Evolutionary conservation across 2,113 vertebrate genomes (phyloP), one percentile per base, ranked within the genome.

Genomic region (Campylomormyrus tamandua): DNA sequence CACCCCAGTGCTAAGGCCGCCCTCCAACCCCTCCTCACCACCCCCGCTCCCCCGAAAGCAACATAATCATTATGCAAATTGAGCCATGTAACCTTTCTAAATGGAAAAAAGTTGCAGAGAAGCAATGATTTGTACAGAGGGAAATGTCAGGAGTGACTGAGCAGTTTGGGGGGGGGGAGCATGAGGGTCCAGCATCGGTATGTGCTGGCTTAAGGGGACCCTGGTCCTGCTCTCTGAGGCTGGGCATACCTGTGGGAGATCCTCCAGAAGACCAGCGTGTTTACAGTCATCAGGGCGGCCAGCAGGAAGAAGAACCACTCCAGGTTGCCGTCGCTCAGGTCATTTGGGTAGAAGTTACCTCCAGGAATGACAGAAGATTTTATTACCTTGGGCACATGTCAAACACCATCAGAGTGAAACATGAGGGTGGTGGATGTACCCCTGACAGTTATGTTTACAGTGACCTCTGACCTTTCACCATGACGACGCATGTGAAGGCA

Each of bases 331-430:
- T 96, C 95, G 90, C 96, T 96, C 89, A 98, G 94, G 90, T 93
- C 92, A 91, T 95, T 96, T 92, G 98, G 98, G 92, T 98, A 99
- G 95, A 98, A 98, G 91, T 90, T 95, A 80, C 98, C 98, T 99
- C 42, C 11, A 53, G 39, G 66, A 89, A 90, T 48, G 24, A 83
- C 50, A 58, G 49, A 24, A 2, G 45, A 6, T 62, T 52, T 27
- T 62, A 62, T 87, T 85, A 48, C 49, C n/a, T 31, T 53, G 27
- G 31, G 50, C 49, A 53, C 11, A 48, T 48, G 17, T 85, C n/a
- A 10, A 49, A 8, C 74, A 8, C 3, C 74, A 80, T 19, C 74
- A 39, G 35, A 39, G 74, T 80, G 17, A 80, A 39, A 42, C 35
- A 39, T 2, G 74, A 80, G 13, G 35, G 15, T 13, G 15, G 17